These are phyloP conservation scores for Rhopilema esculentum DNA, from an alignment of 30 jellyfish, hydroid and myxozoan genomes.

Conservation along the genomic window DNA sequence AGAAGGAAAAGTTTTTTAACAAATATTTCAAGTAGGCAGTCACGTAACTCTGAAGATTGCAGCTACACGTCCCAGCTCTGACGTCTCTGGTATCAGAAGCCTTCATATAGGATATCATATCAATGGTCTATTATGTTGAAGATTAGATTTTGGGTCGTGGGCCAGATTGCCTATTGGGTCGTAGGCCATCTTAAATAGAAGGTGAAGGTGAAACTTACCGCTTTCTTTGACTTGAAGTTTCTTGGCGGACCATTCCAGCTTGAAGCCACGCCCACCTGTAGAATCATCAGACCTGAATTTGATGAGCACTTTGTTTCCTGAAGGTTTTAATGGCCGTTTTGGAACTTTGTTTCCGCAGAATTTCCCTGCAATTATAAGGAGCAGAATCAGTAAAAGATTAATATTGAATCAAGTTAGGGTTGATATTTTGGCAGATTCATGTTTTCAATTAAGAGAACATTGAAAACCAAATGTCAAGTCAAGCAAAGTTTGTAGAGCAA, in stretches of 20 bases:
- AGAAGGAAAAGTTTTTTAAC: too few species aligned
- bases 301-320: conserved; percentile 60
- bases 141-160: too few species aligned
- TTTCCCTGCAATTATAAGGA: conserved; percentile 37
- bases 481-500: neutral
- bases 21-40: too few species aligned
- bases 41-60: too few species aligned
- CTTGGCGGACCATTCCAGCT: conserved; percentile 57
- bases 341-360: conserved; percentile 70
- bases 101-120: too few species aligned
- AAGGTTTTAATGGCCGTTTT: conserved; percentile 41
- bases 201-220: conserved; percentile 1
- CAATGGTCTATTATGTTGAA: too few species aligned
- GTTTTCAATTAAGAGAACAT: neutral
- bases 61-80: too few species aligned
- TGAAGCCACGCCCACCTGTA: conserved; percentile 70
- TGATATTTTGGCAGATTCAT: neutral
- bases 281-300: conserved; percentile 68
- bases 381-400: neutral
- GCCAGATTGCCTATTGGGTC: too few species aligned
- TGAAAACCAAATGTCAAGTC: neutral
- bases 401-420: neutral
- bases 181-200: too few species aligned
- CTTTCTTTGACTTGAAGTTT: conserved; percentile 40
- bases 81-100: too few species aligned